Percentiles rank a stretch among this genome's conserved stretches.
Evolutionary conservation across 2,888 invertebrate species (phyloP).

Genomic region (Nephrotoma appendiculata): DNA sequence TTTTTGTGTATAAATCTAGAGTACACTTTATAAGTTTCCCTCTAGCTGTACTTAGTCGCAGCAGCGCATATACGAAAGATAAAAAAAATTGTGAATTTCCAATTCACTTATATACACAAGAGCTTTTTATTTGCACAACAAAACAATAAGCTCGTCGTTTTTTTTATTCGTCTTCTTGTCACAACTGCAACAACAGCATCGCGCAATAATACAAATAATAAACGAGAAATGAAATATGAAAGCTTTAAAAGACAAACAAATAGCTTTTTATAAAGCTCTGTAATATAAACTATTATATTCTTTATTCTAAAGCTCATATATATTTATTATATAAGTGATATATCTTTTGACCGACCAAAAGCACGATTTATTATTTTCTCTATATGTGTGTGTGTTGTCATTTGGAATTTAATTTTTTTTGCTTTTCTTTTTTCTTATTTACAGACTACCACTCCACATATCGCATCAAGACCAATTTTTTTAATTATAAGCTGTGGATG

Average conservation of each 20-base stretch:
- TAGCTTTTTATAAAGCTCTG: background rate
- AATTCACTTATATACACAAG: background rate
- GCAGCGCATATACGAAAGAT: background rate
- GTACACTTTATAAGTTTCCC: background rate
- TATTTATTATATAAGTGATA: background rate
- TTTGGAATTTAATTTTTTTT: background rate
- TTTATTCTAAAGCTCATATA: background rate
- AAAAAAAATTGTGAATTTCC: background rate
- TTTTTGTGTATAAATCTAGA: background rate
- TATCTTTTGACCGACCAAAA: background rate
- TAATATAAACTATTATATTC: background rate
- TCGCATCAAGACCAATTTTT: constrained; percentile 26
- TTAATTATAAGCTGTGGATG: constrained; percentile 32
- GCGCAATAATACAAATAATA: background rate
- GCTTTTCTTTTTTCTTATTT: constrained; percentile 6
- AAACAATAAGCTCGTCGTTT: background rate
- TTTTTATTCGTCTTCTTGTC: background rate
- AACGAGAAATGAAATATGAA: background rate
- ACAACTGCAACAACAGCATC: background rate
- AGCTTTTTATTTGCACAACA: background rate
- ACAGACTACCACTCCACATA: constrained; percentile 20
- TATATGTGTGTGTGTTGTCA: background rate
- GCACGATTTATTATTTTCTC: background rate
- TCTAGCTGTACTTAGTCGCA: background rate
- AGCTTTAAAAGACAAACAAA: background rate